These are phyloP conservation scores for Leptopilina boulardi DNA, from an alignment of 1,140 invertebrate species.

Conservation along the genomic window DNA sequence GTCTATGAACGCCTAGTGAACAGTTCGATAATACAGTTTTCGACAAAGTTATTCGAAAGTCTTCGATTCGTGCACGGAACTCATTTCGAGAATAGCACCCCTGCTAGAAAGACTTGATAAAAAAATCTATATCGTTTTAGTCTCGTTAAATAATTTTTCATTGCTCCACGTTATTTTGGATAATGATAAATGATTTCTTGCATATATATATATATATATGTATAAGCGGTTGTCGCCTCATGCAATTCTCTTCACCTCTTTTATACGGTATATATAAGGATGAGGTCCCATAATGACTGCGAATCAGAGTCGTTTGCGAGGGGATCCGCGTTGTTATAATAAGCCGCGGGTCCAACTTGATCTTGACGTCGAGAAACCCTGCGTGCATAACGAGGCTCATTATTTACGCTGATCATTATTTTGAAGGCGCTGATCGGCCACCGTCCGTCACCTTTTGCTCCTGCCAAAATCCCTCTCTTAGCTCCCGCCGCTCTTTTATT, in stretches of 20 bases:
- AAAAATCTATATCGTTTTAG: background rate
- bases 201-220: background rate
- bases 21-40: too few species aligned
- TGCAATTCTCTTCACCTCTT: slow-evolving; percentile 33
- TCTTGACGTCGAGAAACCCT: slow-evolving; percentile 35
- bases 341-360: slow-evolving; percentile 38
- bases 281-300: slow-evolving; percentile 30
- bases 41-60: too few species aligned
- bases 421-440: slow-evolving; percentile 72
- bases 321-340: slow-evolving; percentile 30
- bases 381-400: slow-evolving; percentile 70
- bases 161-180: background rate
- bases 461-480: slow-evolving; percentile 29
- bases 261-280: background rate
- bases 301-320: slow-evolving; percentile 37
- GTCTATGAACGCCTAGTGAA: too few species aligned
- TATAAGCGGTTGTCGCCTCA: slow-evolving; percentile 34
- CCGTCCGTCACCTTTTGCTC: slow-evolving; percentile 66
- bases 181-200: slow-evolving; percentile 23
- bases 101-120: too few species aligned
- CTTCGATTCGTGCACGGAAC: too few species aligned
- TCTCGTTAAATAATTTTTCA: background rate
- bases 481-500: slow-evolving; percentile 48
- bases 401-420: slow-evolving; percentile 73
- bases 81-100: too few species aligned